Percentiles rank a stretch among this genome's conserved stretches.
These are phyloP conservation scores for Tubulanus polymorphus DNA, from an alignment of 2,888 invertebrate species.

Conservation along the genomic window DNA sequence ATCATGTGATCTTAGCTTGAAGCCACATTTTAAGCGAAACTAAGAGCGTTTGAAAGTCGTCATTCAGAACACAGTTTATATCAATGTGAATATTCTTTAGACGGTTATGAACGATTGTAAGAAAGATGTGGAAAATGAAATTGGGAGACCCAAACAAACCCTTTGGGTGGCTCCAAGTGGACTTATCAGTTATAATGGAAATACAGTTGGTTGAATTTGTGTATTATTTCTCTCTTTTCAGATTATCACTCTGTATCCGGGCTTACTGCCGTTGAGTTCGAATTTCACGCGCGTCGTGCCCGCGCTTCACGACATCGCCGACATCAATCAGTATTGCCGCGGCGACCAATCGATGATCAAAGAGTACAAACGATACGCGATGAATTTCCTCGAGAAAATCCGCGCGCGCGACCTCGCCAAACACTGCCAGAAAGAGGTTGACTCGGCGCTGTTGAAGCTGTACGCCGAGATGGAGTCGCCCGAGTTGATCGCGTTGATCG, in stretches of 20 bases:
- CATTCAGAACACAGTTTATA: too few relatives aligned
- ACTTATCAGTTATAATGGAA: too few relatives aligned
- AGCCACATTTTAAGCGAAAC: too few relatives aligned
- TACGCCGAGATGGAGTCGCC: conserved; percentile 49
- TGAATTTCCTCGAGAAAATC: conserved; percentile 49
- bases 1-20: too few relatives aligned
- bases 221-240: conserved; percentile 26
- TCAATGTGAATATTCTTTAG: too few relatives aligned
- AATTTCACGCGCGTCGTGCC: conserved; percentile 54
- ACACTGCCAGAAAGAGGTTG: conserved; percentile 31
- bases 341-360: conserved; percentile 38
- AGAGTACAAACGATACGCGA: conserved; percentile 51
- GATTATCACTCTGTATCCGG: conserved; percentile 56
- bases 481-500: conserved; percentile 44
- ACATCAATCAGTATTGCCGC: conserved; percentile 52
- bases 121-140: too few relatives aligned
- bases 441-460: conserved; percentile 54
- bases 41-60: too few relatives aligned
- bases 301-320: conserved; percentile 55
- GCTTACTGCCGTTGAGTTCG: conserved; percentile 50
- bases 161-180: too few relatives aligned
- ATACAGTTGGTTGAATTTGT: too few relatives aligned
- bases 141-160: too few relatives aligned
- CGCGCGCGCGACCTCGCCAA: conserved; percentile 11
- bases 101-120: too few relatives aligned